phyloP scores from a whole-genome alignment of 2,888 invertebrate genomes.

The Cyrtodaria siliqua region DNA sequence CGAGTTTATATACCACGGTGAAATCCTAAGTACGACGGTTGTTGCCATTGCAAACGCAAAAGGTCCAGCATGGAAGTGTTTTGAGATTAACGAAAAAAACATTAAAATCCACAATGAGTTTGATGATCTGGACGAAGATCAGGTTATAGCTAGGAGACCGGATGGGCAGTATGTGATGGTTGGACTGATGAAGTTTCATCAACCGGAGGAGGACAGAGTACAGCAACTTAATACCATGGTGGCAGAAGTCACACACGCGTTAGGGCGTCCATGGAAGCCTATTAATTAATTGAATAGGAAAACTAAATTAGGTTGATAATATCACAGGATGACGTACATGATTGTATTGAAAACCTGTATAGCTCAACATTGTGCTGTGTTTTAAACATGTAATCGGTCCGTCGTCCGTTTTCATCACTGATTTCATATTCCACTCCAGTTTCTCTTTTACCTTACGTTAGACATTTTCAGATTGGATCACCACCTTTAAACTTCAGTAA shows the following conservation, averaged over 20 bases:
- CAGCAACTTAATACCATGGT: conserved; percentile 24
- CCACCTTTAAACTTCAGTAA: too few relatives aligned
- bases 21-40: conserved; percentile 63
- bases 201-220: conserved; percentile 43
- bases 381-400: too few relatives aligned
- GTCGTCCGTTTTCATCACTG: too few relatives aligned
- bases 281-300: background rate
- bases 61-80: conserved; percentile 62
- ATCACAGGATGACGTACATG: too few relatives aligned
- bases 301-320: too few relatives aligned
- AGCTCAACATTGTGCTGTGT: too few relatives aligned
- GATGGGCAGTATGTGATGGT: conserved; percentile 65
- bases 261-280: conserved; percentile 55
- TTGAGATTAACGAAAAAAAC: conserved; percentile 68
- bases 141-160: conserved; percentile 65
- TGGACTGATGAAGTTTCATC: conserved; percentile 55
- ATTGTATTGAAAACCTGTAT: too few relatives aligned
- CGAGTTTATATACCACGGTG: conserved; percentile 71
- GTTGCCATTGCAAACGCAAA: conserved; percentile 62
- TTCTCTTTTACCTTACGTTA: too few relatives aligned
- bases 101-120: conserved; percentile 57
- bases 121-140: conserved; percentile 68
- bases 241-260: conserved; percentile 33
- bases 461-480: too few relatives aligned
- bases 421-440: too few relatives aligned